Evolutionary conservation across 2,888 invertebrate genomes (phyloP), one percentile per base, ranked within the genome.

Genomic region (Hyles lineata): DNA sequence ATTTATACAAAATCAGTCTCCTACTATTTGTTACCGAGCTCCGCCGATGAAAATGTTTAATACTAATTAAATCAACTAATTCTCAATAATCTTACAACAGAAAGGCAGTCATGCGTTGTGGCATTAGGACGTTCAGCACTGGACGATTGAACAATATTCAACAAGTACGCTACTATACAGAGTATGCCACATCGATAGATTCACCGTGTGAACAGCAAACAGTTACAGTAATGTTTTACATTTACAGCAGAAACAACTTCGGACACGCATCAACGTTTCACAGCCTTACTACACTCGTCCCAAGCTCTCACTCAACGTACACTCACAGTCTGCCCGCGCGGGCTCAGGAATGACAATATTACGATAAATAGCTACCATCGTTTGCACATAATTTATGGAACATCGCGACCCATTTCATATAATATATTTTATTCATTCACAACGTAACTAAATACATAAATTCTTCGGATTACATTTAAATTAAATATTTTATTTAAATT

Each of bases 1-100:
- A 88, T 87, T 88, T 89, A 90, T 92, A 93, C 90, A 94, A 93
- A 93, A 93, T 94, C 94, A 94, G 94, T 94, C 94, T 94, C 93
- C 92, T 92, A 92, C 92, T 91, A 92, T 92, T 92, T 92, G 92
- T 92, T 91, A 89, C 87, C 83, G 87, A 89, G 85, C 87, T 87
- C 85, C 87, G 86, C 83, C 86, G 80, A 82, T 83, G 83, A 82
- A 79, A 84, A 87, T 82, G 82, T 86, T 78, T 79, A 83, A 84
- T 76, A 83, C 79, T 79, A 82, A 80, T 82, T 80, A 85, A 87
- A 87, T 82, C 80, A 85, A 85, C 82, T 81, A 84, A 80, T 75
- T 71, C 77, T 79, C 76, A 76, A 23, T 79, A 83, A 82, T 82
- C 79, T 83, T 84, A 82, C 76, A 87, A 85, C 77, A 82, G 79